A percentile compares a stretch with the other conserved stretches of the same genome.
phyloP scores from a whole-genome alignment of 1,140 invertebrate genomes.

The Belonocnema kinseyi region DNA sequence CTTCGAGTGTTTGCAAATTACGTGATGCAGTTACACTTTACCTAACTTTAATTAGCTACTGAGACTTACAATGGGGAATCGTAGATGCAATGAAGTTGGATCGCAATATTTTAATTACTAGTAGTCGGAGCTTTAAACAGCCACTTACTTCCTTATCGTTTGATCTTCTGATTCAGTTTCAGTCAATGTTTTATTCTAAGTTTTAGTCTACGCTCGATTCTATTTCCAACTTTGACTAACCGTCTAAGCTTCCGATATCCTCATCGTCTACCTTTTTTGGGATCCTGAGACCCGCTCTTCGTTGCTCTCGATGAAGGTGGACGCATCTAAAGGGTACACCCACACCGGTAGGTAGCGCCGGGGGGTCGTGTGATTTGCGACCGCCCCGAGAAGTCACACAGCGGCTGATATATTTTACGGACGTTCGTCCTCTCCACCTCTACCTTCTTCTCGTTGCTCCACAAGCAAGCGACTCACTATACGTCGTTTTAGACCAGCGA shows the following conservation, averaged over 20 bases:
- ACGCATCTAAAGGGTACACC: constrained; percentile 65
- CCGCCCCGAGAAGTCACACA: constrained; percentile 74
- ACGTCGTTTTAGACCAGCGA: constrained; percentile 56
- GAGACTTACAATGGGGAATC: too few relatives aligned
- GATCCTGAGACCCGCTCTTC: background rate
- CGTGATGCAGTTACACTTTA: too few relatives aligned
- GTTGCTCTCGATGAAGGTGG: constrained; percentile 43
- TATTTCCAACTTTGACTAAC: background rate
- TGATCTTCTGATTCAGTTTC: too few relatives aligned
- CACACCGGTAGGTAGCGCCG: constrained; percentile 69
- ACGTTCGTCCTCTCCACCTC: constrained; percentile 61
- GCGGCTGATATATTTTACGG: constrained; percentile 76
- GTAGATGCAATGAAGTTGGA: too few relatives aligned
- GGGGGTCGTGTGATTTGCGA: constrained; percentile 76
- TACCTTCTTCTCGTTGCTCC: constrained; percentile 50
- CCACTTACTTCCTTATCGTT: too few relatives aligned
- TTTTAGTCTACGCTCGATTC: too few relatives aligned
- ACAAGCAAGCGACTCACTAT: constrained; percentile 41
- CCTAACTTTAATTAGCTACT: too few relatives aligned
- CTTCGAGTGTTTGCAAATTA: too few relatives aligned
- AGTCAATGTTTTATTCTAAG: too few relatives aligned
- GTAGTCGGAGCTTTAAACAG: too few relatives aligned
- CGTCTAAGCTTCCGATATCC: background rate
- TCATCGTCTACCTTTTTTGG: background rate
- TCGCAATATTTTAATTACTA: too few relatives aligned